Base-by-base conservation (phyloP, 2,888 invertebrate genomes). In the Leptothorax acervorum region DNA sequence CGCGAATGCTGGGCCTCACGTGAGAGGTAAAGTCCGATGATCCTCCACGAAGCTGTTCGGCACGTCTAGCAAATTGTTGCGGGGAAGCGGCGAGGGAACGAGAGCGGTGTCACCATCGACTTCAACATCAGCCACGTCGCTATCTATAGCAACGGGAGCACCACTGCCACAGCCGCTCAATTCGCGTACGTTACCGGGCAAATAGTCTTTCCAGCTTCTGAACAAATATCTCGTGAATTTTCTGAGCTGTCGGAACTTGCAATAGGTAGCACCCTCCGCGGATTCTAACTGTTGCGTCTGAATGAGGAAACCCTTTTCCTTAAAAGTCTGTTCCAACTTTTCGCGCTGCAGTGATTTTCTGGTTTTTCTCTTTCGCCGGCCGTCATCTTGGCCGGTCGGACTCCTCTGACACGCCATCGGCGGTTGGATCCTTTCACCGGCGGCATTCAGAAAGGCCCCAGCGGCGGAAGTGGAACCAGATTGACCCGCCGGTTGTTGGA, bases 281-380 rank as follows among this genome's bases (percentile, higher is more conserved):
- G 98, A 98, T 93, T 98, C 98, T 74, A 98, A 95, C 93, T 99
- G 98, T 94, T 99, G 98, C 0, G 98, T 99, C 94, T 99, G 98
- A 82, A 99, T 98, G 70, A 99, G 95, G 94, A 99, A 98, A 0
- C 98, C 98, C 92, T 98, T 98, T 93, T 98, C 98, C 92, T 98
- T 98, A 93, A 99, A 98, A 0, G 98, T 98, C 94, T 98, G 98
- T 94, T 98, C 98, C 9, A 99, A 95, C 93, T 98, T 98, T 92
- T 98, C 98, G 39, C 98, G 95, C 91, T 98, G 98, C 45, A 98
- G 94, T n/a, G 98, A 98, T 92, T 98, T 97, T 62, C 97, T 95
- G 0, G 98, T 97, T 92, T 98, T 97, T 65, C 97, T 95, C 92
- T 97, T 97, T 87, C 96, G 95, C 87, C 96, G 95, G 39, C 95